Conservation (phyloP, 2,113 vertebrate species). For the Scopus umbretta region DNA sequence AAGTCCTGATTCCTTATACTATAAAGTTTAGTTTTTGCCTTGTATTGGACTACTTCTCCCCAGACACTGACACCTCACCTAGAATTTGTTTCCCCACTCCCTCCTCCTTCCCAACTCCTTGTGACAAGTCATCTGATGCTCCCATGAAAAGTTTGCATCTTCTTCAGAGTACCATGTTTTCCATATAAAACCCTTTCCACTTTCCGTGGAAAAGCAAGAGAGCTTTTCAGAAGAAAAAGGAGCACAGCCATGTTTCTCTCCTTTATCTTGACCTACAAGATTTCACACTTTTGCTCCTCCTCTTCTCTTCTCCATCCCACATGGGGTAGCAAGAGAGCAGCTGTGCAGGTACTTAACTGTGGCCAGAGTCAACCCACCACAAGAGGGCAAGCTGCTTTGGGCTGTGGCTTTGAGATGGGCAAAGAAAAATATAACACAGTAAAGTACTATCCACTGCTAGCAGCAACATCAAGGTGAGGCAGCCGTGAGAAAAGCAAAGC, state of each 20-base stretch:
- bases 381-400: not conserved
- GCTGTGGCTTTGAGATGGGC: not conserved
- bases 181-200: not conserved
- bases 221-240: not conserved
- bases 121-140: not conserved
- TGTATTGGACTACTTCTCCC: not conserved
- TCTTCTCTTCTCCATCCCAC: not conserved
- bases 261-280: not conserved
- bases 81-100: not conserved
- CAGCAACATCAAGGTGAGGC: not conserved
- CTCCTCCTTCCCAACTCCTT: not conserved
- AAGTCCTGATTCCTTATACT: not conserved
- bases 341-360: not conserved
- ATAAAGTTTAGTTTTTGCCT: not conserved
- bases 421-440: not conserved
- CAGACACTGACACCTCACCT: not conserved
- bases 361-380: not conserved
- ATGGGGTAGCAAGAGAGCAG: not conserved
- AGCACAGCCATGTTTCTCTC: not conserved
- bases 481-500: not conserved
- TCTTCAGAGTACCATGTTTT: not conserved
- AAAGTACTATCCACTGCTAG: not conserved
- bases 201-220: not conserved
- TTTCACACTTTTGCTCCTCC: not conserved
- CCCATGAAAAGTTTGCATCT: not conserved